Evolutionary conservation across 2,888 invertebrate species (phyloP).

Genomic region (Lagria hirta): DNA sequence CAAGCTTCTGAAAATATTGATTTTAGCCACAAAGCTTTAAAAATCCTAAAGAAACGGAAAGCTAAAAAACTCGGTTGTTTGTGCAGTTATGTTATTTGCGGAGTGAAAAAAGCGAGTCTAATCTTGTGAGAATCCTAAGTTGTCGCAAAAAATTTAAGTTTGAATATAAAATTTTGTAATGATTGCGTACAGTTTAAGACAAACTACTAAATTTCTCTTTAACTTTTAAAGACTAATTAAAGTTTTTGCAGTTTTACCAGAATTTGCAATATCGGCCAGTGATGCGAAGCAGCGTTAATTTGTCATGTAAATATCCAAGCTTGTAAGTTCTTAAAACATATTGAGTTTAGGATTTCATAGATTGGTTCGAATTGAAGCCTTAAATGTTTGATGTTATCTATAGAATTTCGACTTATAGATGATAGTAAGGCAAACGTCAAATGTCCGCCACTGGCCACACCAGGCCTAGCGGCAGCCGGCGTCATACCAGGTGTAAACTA

Average conservation of each 20-base stretch:
- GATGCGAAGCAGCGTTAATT: too few species aligned
- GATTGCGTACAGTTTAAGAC: slow-evolving; percentile 18
- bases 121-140: slow-evolving; percentile 12
- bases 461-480: slow-evolving; percentile 47
- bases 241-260: slow-evolving; percentile 17
- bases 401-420: slow-evolving; percentile 29
- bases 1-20: slow-evolving; percentile 27
- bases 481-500: slow-evolving; percentile 51
- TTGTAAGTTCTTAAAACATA: too few species aligned
- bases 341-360: slow-evolving; percentile 9
- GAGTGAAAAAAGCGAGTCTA: too few species aligned
- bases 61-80: slow-evolving; percentile 13
- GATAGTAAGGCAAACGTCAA: slow-evolving; percentile 31
- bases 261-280: neutral
- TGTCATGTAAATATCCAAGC: too few species aligned
- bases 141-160: slow-evolving; percentile 17
- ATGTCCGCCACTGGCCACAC: slow-evolving; percentile 37
- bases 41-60: slow-evolving; percentile 10
- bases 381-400: slow-evolving; percentile 29
- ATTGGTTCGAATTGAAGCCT: slow-evolving; percentile 15
- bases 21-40: slow-evolving; percentile 16
- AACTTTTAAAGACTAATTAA: slow-evolving; percentile 14
- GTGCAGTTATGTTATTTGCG: slow-evolving; percentile 6
- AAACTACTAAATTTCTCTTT: slow-evolving; percentile 18
- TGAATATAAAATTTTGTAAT: slow-evolving; percentile 17